These are phyloP conservation scores for Ibycter americanus DNA, from an alignment of 2,797 vertebrate species.

Conservation along the genomic window DNA sequence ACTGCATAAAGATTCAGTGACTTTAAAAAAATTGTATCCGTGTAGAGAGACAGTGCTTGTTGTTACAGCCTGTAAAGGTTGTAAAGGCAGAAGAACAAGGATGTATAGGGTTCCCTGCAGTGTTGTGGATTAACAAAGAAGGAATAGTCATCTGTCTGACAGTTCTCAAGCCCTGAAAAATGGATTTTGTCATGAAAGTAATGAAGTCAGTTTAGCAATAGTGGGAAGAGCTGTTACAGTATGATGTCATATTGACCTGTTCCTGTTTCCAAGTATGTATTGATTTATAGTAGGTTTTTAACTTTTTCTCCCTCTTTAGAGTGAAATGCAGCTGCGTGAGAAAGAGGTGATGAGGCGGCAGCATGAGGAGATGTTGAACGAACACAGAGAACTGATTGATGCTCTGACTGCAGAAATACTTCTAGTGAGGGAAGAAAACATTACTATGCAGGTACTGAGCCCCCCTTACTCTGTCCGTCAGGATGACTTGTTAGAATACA, in stretches of 20 bases:
- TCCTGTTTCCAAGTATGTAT: neutral
- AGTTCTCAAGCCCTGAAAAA: neutral
- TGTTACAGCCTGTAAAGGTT: neutral
- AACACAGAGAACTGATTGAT: constrained; percentile 88
- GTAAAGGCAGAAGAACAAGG: neutral
- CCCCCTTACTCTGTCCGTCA: neutral
- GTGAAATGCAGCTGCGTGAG: constrained; percentile 76
- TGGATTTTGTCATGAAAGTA: neutral
- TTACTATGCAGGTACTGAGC: constrained; percentile 78
- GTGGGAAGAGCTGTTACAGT: neutral
- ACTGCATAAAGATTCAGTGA: neutral
- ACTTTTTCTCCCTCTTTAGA: constrained; percentile 65
- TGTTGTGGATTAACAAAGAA: neutral
- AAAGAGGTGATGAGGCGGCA: constrained; percentile 75
- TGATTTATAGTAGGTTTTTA: neutral
- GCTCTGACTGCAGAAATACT: constrained; percentile 91
- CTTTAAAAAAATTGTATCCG: neutral
- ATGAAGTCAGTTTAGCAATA: neutral
- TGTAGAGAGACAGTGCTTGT: neutral
- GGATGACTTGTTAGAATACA: neutral
- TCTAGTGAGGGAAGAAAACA: constrained; percentile 82
- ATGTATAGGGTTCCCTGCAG: neutral
- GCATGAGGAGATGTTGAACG: constrained; percentile 78
- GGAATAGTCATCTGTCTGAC: neutral
- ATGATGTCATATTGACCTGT: rapidly evolving